Evolutionary conservation across 1,140 invertebrate genomes (phyloP), one percentile per base, ranked within the genome.

Genomic region (Neodiprion fabricii): DNA sequence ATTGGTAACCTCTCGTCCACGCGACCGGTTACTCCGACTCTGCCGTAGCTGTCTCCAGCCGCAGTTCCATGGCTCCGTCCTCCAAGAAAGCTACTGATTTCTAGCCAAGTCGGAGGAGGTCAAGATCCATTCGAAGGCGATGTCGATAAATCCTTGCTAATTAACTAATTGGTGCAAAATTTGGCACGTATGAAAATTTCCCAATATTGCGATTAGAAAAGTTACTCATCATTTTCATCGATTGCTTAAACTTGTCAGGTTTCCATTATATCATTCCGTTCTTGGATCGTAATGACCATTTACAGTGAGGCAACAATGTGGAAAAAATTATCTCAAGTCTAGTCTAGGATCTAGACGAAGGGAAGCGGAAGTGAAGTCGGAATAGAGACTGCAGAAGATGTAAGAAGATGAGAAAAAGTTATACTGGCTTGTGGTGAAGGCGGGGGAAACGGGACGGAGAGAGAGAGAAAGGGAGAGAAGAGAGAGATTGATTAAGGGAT

Each of bases 11-110:
- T 75, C 71, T 72, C 76, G 74, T 79, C 81, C 79, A 82, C 81
- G 76, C 79, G 79, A 79, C 79, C 74, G 74, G 74, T 72, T 68
- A 76, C 74, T 78, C 74, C 78, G 77, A 72, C 67, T 14, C 77
- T 78, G 81, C 80, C 82, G 79, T 78, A 81, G 80, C 14, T 40
- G 70, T 12, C 28, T 70, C 12, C 14, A 3, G 28, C 28, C 28
- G 28, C 28, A 40, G 28, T 40, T 40, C 5, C 5, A 40, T 40
- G 5, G 2, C 28, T 40, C 28, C 1, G 28, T 40, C 28, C 28
- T 40, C 28, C 5, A 40, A 40, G 28, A 40, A 40, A 40, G 2
- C 28, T 9, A 7, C n/a, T 5, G 53, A 12, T 17, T 61, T 61
- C 53, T 17, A 17, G 11, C 11, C 4, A 17, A 61, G 53, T 61